These are phyloP conservation scores for Oxyteleia sp. DNA, from an alignment of 2,888 invertebrate genomes.

Conservation along the genomic window DNA sequence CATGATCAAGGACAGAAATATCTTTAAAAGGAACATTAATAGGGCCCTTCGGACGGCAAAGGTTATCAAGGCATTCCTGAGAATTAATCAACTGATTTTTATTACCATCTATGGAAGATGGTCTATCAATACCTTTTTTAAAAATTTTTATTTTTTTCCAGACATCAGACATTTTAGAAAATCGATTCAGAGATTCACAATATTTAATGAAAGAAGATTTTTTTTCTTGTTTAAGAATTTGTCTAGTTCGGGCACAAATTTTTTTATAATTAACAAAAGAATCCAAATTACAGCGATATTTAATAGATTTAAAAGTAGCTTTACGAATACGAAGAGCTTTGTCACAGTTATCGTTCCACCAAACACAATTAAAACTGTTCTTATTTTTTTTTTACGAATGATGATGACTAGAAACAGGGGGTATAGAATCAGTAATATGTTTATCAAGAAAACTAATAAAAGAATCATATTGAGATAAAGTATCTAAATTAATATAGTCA, in stretches of 20 bases:
- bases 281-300: not conserved
- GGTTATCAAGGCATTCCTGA: not conserved
- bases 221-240: conserved; percentile 20
- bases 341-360: conserved; percentile 57
- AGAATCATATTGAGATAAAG: not conserved
- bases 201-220: conserved; percentile 17
- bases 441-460: conserved; percentile 12
- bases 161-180: conserved; percentile 18
- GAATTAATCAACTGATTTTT: not conserved
- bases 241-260: conserved; percentile 17
- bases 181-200: conserved; percentile 30
- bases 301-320: conserved; percentile 17
- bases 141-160: conserved; percentile 54
- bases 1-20: not conserved
- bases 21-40: not conserved
- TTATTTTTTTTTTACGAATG: no score
- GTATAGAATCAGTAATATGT: not conserved
- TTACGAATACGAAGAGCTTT: conserved; percentile 9
- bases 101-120: not conserved
- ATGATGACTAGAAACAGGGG: no score
- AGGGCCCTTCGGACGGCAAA: not conserved
- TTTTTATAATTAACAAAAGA: conserved; percentile 17
- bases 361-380: conserved; percentile 10
- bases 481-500: conserved; percentile 5
- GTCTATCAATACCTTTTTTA: conserved; percentile 32